Evolutionary conservation across 2,797 vertebrate species (phyloP).

Genomic region (Enteromius radiatus): DNA sequence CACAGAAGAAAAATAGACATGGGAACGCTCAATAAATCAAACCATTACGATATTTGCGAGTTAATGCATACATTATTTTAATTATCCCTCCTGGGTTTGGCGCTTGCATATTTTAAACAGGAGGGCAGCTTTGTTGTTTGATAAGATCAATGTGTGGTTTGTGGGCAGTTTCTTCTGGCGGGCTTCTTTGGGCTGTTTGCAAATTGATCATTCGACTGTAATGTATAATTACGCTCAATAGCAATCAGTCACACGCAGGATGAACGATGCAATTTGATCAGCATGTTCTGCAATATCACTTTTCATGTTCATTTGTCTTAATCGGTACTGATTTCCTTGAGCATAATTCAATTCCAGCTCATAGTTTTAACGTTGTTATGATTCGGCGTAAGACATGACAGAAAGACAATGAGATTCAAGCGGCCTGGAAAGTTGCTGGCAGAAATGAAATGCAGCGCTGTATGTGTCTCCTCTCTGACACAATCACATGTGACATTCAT

Average conservation of each 20-base stretch:
- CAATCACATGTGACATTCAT: slow-evolving; percentile 29
- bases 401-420: slow-evolving; percentile 33
- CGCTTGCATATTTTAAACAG: slow-evolving; percentile 50
- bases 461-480: slow-evolving; percentile 45
- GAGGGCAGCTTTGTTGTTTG: slow-evolving; percentile 35
- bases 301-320: slow-evolving; percentile 22
- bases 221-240: slow-evolving; percentile 2
- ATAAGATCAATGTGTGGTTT: slow-evolving; percentile 49
- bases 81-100: slow-evolving; percentile 59
- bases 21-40: slow-evolving; percentile 56
- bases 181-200: not conserved
- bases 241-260: not conserved
- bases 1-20: slow-evolving; percentile 55
- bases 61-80: slow-evolving; percentile 60
- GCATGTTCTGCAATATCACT: not conserved
- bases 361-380: slow-evolving; percentile 1
- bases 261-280: slow-evolving; percentile 11
- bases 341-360: not conserved
- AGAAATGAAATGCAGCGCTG: slow-evolving; percentile 47
- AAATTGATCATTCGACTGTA: not conserved
- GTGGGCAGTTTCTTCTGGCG: slow-evolving; percentile 24
- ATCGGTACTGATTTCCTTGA: not conserved
- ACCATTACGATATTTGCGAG: slow-evolving; percentile 63
- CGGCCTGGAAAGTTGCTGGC: slow-evolving; percentile 45
- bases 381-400: slow-evolving; percentile 36